Conservation (phyloP, 2,888 invertebrate species). For the Hesperia comma region DNA sequence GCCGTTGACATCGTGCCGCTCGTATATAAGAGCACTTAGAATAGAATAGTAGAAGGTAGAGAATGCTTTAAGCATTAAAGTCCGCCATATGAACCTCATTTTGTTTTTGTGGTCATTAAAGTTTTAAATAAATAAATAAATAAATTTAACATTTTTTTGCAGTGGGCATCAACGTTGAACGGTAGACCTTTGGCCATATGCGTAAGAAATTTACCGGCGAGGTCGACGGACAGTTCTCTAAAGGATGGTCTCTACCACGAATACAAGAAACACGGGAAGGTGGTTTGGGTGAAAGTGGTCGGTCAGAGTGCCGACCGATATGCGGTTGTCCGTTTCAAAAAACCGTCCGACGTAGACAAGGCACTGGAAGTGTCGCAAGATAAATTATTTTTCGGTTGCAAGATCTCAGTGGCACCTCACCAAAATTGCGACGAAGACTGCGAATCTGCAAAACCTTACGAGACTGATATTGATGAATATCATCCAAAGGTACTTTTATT, state of each 20-base stretch:
- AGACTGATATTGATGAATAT: slow-evolving; percentile 97
- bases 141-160: slow-evolving; percentile 37
- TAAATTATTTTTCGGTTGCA: slow-evolving; percentile 98
- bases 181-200: slow-evolving; percentile 93
- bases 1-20: no score
- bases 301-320: slow-evolving; percentile 96
- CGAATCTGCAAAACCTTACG: slow-evolving; percentile 93
- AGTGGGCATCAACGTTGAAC: slow-evolving; percentile 87
- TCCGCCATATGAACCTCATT: no score
- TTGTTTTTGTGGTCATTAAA: no score
- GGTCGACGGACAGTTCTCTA: slow-evolving; percentile 96
- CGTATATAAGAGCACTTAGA: no score
- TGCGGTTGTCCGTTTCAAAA: slow-evolving; percentile 96
- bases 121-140: no score
- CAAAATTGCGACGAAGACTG: slow-evolving; percentile 95
- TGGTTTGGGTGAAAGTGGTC: slow-evolving; percentile 96
- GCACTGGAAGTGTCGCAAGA: slow-evolving; percentile 98
- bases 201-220: slow-evolving; percentile 94
- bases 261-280: slow-evolving; percentile 99
- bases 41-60: no score
- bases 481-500: slow-evolving; percentile 89
- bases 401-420: slow-evolving; percentile 97
- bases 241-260: slow-evolving; percentile 99
- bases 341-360: slow-evolving; percentile 98
- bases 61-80: no score